A percentile compares a stretch with the other conserved stretches of the same genome.
Conservation (phyloP, 2,113 vertebrate genomes). For the Ascaphus truei region DNA sequence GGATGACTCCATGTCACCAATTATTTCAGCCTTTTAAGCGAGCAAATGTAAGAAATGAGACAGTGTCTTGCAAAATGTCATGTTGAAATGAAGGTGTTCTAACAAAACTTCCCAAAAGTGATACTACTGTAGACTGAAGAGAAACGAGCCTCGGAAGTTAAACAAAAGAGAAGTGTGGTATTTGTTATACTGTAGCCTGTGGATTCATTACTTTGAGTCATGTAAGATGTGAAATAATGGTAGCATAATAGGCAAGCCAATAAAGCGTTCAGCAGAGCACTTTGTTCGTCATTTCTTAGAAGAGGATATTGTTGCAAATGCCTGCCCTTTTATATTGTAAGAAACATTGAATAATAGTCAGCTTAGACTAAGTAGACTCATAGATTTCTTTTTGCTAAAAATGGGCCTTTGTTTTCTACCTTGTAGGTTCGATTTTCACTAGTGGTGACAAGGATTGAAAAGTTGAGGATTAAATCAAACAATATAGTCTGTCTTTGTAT, state of each 20-base stretch:
- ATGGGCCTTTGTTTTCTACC: no score
- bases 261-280: constrained; percentile 47
- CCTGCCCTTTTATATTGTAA: neutral
- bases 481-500: no score
- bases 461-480: no score
- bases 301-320: neutral
- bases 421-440: no score
- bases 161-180: neutral
- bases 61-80: constrained; percentile 45
- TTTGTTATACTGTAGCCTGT: neutral
- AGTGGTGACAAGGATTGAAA: no score
- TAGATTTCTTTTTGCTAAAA: neutral
- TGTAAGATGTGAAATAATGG: constrained; percentile 51
- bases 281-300: neutral
- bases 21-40: constrained; percentile 46
- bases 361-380: neutral
- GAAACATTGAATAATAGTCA: neutral
- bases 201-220: constrained; percentile 54
- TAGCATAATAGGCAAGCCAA: constrained; percentile 38
- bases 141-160: constrained; percentile 50
- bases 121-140: constrained; percentile 43
- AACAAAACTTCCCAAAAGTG: no score
- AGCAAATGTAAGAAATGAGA: constrained; percentile 43
- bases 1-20: constrained; percentile 28
- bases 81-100: constrained; percentile 56